Evolutionary conservation across 2,113 vertebrate species (phyloP).

Genomic region (Syrmaticus mikado): DNA sequence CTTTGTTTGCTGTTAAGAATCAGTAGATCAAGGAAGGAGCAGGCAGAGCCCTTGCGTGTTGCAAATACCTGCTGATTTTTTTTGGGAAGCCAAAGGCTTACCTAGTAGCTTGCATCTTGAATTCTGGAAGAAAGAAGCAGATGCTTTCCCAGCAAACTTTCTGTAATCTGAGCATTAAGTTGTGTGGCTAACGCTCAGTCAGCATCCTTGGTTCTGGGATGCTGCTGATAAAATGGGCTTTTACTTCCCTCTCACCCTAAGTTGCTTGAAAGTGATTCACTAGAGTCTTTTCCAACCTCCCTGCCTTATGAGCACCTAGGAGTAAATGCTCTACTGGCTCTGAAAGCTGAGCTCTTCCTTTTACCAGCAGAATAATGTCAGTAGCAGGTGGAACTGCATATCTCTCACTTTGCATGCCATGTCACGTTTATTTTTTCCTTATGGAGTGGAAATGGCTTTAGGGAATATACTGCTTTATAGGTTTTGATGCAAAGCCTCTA

Average conservation of each 20-base stretch:
- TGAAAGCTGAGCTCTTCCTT: background rate
- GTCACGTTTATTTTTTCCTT: background rate
- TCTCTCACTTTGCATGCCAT: accelerated
- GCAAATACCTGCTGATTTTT: constrained; percentile 65
- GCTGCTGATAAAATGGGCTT: background rate
- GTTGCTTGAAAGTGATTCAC: background rate
- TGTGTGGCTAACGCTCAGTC: background rate
- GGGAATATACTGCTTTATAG: background rate
- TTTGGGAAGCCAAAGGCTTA: constrained; percentile 50
- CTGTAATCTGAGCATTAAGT: background rate
- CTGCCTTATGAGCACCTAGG: background rate
- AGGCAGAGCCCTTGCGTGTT: constrained; percentile 53
- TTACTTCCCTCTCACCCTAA: background rate
- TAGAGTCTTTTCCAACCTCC: background rate
- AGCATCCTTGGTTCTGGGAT: background rate
- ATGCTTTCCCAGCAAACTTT: background rate
- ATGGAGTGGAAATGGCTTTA: background rate
- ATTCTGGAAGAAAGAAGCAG: background rate
- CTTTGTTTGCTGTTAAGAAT: constrained; percentile 57
- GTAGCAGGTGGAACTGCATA: background rate
- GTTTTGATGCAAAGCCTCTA: background rate
- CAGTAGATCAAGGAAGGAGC: constrained; percentile 44
- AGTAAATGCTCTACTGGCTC: background rate
- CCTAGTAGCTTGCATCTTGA: background rate
- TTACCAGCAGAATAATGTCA: background rate